Base-by-base conservation (phyloP, 2,113 vertebrate species). In the Melanerpes aurifrons region DNA sequence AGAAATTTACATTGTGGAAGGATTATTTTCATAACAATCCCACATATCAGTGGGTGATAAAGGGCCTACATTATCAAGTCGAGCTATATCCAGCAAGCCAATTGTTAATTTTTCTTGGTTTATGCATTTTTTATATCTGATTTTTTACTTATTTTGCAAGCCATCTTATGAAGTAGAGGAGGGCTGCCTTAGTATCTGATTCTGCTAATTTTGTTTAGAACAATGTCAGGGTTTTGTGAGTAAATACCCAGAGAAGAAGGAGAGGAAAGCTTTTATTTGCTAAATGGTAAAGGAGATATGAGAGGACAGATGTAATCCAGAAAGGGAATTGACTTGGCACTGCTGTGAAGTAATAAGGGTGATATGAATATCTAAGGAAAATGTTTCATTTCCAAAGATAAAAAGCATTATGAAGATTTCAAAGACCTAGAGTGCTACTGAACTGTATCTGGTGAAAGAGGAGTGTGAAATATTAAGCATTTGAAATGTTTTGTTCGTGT, bases 371-470 rank as follows among this genome's bases (percentile, higher is more conserved):
- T 90, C 76, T 87, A 86, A 90, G 73, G 48, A 66, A 96, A 90
- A 94, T 78, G 45, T 94, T 96, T 94, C 72, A 81, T 96, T 96
- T 94, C 82, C 68, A 71, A 90, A 92, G 91, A 92, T 94, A 88
- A 94, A 94, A 95, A 73, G 76, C 82, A 83, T 88, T 92, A 91
- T 84, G 80, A 94, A 88, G 87, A 90, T 95, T 95, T 94, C 87
- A 81, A 92, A 96, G 93, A 66, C 82, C 70, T 72, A 35, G 57
- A 28, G 26, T 84, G 66, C 72, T 92, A 40, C 76, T 86, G 93
- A 92, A 86, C 87, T 89, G 10, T 61, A 45, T 90, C 86, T 92
- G 80, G 54, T 88, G 85, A 68, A 83, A 75, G 73, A 72, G 68
- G 43, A 84, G 37, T 79, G 66, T 94, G 92, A 95, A 95, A 90